Evolutionary conservation across 2,888 invertebrate species (phyloP), one percentile per base, ranked within the genome.

Genomic region (Agrochola lychnidis): DNA sequence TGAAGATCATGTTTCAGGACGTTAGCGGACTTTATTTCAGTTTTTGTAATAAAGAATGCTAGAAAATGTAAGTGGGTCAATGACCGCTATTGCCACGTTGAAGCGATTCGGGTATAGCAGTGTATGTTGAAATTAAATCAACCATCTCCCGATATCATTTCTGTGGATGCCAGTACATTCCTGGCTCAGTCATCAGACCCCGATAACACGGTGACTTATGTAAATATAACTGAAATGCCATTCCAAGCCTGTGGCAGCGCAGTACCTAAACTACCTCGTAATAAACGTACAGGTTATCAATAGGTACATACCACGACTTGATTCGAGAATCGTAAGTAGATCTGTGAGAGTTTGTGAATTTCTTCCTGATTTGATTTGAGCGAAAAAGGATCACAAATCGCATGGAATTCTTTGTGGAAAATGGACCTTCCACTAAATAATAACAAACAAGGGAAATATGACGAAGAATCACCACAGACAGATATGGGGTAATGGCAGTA

Each of bases 151-250:
- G 62, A 36, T 71, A 57, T n/a, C 0, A 66, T 69, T 73, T 73
- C 2, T 78, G 82, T 36, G 0, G 0, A 0, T 4, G 48, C n/a
- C 70, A 62, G 79, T 86, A 84, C 84, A 86, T 84, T 84, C 86
- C 68, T 57, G 63, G 42, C 16, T n/a, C 83, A 73, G 84, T 84
- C 86, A 86, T 84, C 83, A 79, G 61, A 12, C 51, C 2, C 56
- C 72, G 83, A 84, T 84, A 86, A 79, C 72, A 62, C 61, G 10
- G 71, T 73, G 83, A 76, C 79, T 84, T 84, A 84, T 82, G 84
- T 82, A 78, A 83, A 86, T 83, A 83, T 70, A 48, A 42, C 78
- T 83, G 74, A 85, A 83, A 86, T 82, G 61, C 61, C 75, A 86
- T 79, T 86, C 82, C 48, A 36, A 51, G 63, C 25, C 61, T 36